phyloP scores from a whole-genome alignment of 1,140 invertebrate species.

The Cherax destructor region DNA sequence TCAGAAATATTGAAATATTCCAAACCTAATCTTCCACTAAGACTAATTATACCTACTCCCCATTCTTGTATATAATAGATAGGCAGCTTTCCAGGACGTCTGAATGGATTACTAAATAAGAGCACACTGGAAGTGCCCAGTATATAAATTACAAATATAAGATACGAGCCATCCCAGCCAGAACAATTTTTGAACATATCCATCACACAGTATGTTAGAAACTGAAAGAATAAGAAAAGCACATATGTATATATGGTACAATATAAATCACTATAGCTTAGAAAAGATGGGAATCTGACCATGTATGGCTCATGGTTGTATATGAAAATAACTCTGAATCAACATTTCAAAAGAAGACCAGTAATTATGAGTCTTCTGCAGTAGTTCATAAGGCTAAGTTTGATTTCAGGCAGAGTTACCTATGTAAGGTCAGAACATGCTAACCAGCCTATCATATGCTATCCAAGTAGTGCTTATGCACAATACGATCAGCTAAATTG shows the following conservation, averaged over 20 bases:
- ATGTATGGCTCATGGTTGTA: conserved; percentile 38
- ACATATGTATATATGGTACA: conserved; percentile 18
- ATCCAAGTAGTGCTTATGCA: neutral
- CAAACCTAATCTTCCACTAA: neutral
- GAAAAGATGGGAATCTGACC: conserved; percentile 38
- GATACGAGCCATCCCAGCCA: neutral
- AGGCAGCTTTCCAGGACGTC: neutral
- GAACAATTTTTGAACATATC: neutral
- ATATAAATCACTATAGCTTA: conserved; percentile 41
- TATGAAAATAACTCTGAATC: conserved; percentile 62
- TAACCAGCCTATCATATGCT: neutral
- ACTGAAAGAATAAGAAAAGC: conserved; percentile 9
- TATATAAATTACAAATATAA: neutral
- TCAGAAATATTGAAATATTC: neutral
- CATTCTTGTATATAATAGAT: neutral
- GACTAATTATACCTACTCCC: neutral
- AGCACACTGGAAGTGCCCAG: neutral
- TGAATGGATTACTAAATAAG: neutral
- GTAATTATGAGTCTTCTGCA: conserved; percentile 26
- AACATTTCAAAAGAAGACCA: conserved; percentile 24
- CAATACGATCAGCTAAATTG: neutral
- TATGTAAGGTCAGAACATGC: conserved; percentile 1
- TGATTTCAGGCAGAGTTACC: conserved; percentile 50
- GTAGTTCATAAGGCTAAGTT: conserved; percentile 46
- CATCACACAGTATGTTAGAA: conserved; percentile 10